These are phyloP conservation scores for Crocuta crocuta DNA, from an alignment of 2,113 vertebrate species.

Conservation along the genomic window DNA sequence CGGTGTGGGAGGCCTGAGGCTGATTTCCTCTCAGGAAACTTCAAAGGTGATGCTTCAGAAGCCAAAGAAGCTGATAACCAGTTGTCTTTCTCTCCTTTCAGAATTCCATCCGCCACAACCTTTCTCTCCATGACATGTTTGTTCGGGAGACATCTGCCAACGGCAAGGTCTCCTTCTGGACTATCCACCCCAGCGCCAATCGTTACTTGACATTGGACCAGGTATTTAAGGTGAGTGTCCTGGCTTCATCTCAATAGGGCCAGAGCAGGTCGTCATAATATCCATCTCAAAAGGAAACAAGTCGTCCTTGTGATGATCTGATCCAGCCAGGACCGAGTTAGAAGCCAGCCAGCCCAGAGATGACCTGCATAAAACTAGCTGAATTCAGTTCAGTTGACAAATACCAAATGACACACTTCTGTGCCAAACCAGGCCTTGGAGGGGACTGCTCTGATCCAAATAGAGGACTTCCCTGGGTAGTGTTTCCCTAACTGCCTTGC, in stretches of 20 bases:
- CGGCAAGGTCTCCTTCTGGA: conserved; percentile 96
- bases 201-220: conserved; percentile 95
- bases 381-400: background rate
- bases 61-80: background rate
- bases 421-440: background rate
- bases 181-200: conserved; percentile 96
- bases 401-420: background rate
- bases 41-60: background rate
- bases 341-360: background rate
- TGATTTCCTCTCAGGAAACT: background rate
- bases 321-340: background rate
- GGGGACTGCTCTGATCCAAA: background rate
- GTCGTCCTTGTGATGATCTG: background rate
- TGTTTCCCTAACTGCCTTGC: background rate
- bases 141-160: conserved; percentile 92
- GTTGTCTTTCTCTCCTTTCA: conserved; percentile 76
- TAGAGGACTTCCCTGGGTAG: background rate
- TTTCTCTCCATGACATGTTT: conserved; percentile 98
- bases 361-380: background rate
- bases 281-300: background rate
- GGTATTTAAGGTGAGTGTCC: conserved; percentile 92
- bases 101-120: conserved; percentile 98
- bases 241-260: background rate
- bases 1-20: background rate
- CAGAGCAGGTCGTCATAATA: background rate